These are phyloP conservation scores for Huso huso DNA, from an alignment of 2,797 vertebrate species.

Conservation along the genomic window DNA sequence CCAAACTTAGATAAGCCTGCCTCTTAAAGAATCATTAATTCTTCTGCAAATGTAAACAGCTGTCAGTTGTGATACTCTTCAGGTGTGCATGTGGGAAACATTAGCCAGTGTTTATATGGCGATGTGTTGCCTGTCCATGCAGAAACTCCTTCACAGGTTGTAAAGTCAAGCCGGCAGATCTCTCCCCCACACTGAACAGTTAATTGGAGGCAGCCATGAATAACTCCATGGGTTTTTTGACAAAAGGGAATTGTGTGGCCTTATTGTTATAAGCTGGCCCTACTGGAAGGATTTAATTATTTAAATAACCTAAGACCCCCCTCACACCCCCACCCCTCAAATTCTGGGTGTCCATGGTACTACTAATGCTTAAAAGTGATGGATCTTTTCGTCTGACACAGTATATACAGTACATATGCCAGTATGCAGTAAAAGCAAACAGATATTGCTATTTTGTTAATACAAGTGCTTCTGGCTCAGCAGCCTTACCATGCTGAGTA, in stretches of 20 bases:
- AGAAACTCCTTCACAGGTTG: conserved; percentile 47
- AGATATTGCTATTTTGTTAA: too few relatives aligned
- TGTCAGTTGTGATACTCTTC: conserved; percentile 70
- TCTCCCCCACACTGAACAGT: conserved; percentile 45
- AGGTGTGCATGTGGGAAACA: conserved; percentile 73
- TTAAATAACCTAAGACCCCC: conserved; percentile 23
- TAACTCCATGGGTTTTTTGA: conserved; percentile 49
- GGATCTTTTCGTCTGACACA: too few relatives aligned
- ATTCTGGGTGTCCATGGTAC: conserved; percentile 28
- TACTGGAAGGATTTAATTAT: conserved; percentile 38
- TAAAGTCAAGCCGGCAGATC: conserved; percentile 39
- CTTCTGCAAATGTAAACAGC: conserved; percentile 68
- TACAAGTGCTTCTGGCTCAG: too few relatives aligned
- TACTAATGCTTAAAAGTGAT: neutral
- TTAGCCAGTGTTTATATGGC: conserved; percentile 68
- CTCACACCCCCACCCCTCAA: neutral
- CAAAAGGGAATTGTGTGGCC: conserved; percentile 45
- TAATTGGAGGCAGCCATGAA: conserved; percentile 61
- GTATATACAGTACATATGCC: too few relatives aligned
- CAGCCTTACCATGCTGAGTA: too few relatives aligned
- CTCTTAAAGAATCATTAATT: conserved; percentile 69
- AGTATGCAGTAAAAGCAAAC: too few relatives aligned
- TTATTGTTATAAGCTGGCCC: conserved; percentile 61
- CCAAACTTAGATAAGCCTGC: conserved; percentile 57
- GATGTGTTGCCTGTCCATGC: conserved; percentile 53